Conservation (phyloP, 2,113 vertebrate genomes). For the Labeo rohita region DNA sequence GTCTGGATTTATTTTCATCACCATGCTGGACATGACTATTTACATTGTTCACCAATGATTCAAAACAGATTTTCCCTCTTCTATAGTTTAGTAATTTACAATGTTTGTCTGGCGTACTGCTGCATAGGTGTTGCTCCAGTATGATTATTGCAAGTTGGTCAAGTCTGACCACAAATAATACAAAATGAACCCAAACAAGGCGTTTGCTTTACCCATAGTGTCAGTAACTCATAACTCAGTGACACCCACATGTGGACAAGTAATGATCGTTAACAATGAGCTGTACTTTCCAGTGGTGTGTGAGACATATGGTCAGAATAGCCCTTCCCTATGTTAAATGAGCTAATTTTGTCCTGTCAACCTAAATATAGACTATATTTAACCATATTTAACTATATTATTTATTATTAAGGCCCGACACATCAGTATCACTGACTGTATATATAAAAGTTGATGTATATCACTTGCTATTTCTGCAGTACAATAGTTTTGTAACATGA, state of each 20-base stretch:
- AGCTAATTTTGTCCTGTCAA: background rate
- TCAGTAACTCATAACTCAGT: constrained; percentile 7
- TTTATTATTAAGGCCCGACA: background rate
- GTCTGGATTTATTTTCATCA: constrained; percentile 7
- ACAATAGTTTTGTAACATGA: background rate
- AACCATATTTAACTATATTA: background rate
- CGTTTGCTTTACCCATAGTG: constrained; percentile 32
- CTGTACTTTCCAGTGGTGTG: constrained; percentile 27
- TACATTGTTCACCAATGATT: constrained; percentile 28
- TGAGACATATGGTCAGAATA: background rate
- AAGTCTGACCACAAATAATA: constrained; percentile 40
- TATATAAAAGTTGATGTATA: background rate
- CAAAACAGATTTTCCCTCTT: constrained; percentile 16
- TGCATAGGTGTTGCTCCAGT: constrained; percentile 19
- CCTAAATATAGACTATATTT: background rate
- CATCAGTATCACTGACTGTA: background rate
- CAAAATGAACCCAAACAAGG: constrained; percentile 9
- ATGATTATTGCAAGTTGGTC: constrained; percentile 3
- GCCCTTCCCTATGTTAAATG: background rate
- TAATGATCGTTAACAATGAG: constrained; percentile 13
- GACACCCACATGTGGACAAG: background rate
- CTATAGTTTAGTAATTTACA: constrained; percentile 10
- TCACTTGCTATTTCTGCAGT: background rate
- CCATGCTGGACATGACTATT: constrained; percentile 8
- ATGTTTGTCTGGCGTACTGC: background rate